These are phyloP conservation scores for Hafferia zeledoni DNA, from an alignment of 2,797 vertebrate species.

Conservation along the genomic window DNA sequence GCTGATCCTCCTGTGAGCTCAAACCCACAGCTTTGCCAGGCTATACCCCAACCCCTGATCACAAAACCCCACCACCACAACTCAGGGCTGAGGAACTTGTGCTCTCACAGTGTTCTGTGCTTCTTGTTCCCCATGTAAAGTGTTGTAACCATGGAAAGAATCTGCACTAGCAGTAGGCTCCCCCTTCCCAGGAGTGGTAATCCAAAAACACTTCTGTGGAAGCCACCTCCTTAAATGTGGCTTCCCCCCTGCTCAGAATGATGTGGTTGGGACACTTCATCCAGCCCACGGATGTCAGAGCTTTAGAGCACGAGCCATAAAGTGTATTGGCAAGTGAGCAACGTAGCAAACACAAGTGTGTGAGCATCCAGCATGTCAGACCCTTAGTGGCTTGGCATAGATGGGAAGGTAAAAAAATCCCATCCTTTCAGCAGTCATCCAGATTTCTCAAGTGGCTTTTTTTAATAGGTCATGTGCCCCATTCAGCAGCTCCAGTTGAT, in stretches of 20 bases:
- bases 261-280: neutral
- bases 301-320: neutral
- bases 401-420: slow-evolving; percentile 40
- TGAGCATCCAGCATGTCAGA: slow-evolving; percentile 40
- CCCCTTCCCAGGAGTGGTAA: neutral
- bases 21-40: neutral
- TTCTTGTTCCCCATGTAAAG: neutral
- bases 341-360: slow-evolving; percentile 9
- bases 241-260: neutral
- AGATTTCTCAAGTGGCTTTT: slow-evolving; percentile 64
- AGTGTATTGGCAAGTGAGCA: slow-evolving; percentile 35
- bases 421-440: slow-evolving; percentile 35
- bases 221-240: neutral
- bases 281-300: neutral
- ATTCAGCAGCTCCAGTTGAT: slow-evolving; percentile 67
- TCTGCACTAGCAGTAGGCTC: neutral
- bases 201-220: neutral
- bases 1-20: neutral
- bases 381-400: slow-evolving; percentile 39
- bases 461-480: slow-evolving; percentile 60
- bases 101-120: neutral
- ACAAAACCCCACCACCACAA: neutral
- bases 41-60: neutral
- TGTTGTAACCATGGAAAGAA: neutral
- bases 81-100: neutral